Percentiles rank a stretch among this genome's conserved stretches.
phyloP scores from a whole-genome alignment of 1,140 invertebrate genomes.

The Kradibia gibbosae region DNA sequence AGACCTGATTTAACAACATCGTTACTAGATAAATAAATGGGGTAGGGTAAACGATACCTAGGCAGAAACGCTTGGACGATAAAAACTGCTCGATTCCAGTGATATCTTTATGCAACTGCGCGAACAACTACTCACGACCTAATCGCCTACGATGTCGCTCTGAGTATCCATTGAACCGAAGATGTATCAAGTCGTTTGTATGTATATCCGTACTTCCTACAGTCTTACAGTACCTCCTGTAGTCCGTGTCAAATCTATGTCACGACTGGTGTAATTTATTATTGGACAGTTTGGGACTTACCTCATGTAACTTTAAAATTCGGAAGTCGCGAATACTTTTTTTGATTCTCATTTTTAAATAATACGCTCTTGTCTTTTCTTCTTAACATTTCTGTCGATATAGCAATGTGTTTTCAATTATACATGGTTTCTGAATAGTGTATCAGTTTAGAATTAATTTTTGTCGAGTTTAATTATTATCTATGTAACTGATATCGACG shows the following conservation, averaged over 20 bases:
- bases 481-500: too few species aligned
- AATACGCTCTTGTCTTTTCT: too few species aligned
- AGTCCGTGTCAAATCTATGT: not conserved
- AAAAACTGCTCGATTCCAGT: conserved; percentile 8
- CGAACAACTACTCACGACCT: not conserved
- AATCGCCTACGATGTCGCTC: conserved; percentile 17
- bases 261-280: not conserved
- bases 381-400: too few species aligned
- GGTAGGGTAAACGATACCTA: not conserved
- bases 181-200: not conserved
- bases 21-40: conserved; percentile 20
- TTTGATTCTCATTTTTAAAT: too few species aligned
- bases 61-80: not conserved
- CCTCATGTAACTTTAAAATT: not conserved
- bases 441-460: too few species aligned
- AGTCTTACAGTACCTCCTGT: not conserved
- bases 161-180: not conserved
- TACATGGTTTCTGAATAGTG: too few species aligned
- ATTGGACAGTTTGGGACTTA: not conserved
- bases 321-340: too few species aligned
- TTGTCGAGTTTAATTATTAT: too few species aligned
- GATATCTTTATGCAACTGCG: conserved; percentile 25
- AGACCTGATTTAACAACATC: conserved; percentile 21
- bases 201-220: not conserved
- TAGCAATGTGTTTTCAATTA: too few species aligned